phyloP scores from a whole-genome alignment of 1,140 invertebrate species.

The Mycetomoellerius zeteki region DNA sequence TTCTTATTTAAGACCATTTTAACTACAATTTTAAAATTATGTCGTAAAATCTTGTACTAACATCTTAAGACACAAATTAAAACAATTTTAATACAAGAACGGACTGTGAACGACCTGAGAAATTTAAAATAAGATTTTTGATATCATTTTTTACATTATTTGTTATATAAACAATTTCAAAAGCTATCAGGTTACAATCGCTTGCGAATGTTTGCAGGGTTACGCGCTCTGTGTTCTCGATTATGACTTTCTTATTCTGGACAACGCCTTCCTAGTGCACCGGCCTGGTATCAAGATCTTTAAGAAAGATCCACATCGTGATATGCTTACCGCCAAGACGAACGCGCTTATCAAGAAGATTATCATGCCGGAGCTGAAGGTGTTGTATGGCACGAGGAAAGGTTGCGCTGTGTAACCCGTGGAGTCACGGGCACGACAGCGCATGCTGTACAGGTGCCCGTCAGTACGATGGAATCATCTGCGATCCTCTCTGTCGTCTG shows the following conservation, averaged over 20 bases:
- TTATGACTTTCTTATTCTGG: conserved; percentile 96
- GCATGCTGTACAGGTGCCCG: conserved; percentile 57
- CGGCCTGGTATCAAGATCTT: conserved; percentile 94
- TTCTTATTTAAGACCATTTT: too few species aligned
- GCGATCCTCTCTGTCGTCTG: conserved; percentile 18
- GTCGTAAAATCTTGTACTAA: too few species aligned
- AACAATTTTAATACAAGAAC: too few species aligned
- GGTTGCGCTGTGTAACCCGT: conserved; percentile 92
- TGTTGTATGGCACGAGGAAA: conserved; percentile 92
- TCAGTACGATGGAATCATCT: not conserved
- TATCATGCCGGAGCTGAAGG: conserved; percentile 94
- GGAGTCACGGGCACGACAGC: conserved; percentile 64
- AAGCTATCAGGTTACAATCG: not conserved
- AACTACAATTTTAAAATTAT: too few species aligned
- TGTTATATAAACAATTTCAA: conserved; percentile 1
- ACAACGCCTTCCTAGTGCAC: conserved; percentile 96
- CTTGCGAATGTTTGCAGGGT: conserved; percentile 88
- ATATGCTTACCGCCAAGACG: conserved; percentile 92
- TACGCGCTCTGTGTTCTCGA: conserved; percentile 95
- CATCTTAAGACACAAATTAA: too few species aligned
- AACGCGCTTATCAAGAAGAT: conserved; percentile 93
- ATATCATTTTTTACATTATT: not conserved
- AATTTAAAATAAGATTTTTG: not conserved
- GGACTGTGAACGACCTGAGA: too few species aligned
- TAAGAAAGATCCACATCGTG: conserved; percentile 92